Evolutionary conservation across 2,888 invertebrate species (phyloP).

Genomic region (Tetragnatha montana): DNA sequence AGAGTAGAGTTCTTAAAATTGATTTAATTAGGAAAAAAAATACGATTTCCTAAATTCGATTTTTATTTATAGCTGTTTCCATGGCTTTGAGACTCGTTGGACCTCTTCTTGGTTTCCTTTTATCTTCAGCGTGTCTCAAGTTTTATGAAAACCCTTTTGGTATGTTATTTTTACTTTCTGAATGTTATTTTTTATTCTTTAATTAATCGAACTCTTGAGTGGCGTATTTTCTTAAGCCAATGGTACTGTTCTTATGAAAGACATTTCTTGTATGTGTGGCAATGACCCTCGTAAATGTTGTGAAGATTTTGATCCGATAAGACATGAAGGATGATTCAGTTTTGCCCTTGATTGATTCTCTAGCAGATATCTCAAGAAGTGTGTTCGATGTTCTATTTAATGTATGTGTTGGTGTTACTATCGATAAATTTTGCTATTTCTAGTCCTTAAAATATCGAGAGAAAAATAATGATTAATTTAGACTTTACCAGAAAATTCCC

Average conservation of each 20-base stretch:
- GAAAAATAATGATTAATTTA: too few species aligned
- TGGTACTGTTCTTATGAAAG: neutral
- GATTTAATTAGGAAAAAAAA: neutral
- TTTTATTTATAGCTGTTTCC: slow-evolving; percentile 38
- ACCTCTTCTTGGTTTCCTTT: slow-evolving; percentile 56
- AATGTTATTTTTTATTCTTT: neutral
- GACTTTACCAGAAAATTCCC: too few species aligned
- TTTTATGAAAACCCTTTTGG: slow-evolving; percentile 63
- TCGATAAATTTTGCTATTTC: too few species aligned
- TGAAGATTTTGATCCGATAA: neutral
- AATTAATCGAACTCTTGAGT: neutral
- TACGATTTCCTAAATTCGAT: neutral
- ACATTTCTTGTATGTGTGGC: neutral
- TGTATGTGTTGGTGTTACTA: too few species aligned
- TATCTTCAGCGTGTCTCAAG: slow-evolving; percentile 51
- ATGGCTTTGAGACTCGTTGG: slow-evolving; percentile 55
- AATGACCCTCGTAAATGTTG: neutral
- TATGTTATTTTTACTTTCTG: slow-evolving; percentile 19
- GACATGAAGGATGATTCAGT: too few species aligned
- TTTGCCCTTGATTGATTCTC: too few species aligned
- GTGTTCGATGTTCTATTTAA: too few species aligned
- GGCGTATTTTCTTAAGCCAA: neutral
- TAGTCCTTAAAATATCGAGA: too few species aligned
- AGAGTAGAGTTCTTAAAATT: neutral
- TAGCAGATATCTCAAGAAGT: too few species aligned